Conservation (phyloP, 2,888 invertebrate genomes). For the Endomychus coccineus region DNA sequence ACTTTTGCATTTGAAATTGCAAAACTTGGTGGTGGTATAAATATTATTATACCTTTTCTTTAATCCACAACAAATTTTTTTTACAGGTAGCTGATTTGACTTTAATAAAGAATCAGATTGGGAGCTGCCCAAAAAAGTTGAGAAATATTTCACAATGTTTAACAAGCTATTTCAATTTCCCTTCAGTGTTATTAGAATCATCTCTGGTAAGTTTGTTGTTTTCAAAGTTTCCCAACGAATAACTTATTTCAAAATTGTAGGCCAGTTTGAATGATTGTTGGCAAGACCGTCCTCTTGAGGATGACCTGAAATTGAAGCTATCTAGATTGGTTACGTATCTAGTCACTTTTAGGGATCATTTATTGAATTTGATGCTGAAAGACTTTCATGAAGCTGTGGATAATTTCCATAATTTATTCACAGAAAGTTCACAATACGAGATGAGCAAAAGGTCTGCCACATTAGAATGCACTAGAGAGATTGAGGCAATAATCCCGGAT, state of each 20-base stretch:
- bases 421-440: slow-evolving; percentile 5
- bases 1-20: too few relatives aligned
- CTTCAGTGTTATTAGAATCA: slow-evolving; percentile 7
- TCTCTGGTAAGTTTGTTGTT: slow-evolving; percentile 7
- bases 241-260: slow-evolving; percentile 7
- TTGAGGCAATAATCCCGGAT: slow-evolving; percentile 9
- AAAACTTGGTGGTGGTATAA: too few relatives aligned
- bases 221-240: slow-evolving; percentile 4
- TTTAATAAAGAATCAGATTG: slow-evolving; percentile 8
- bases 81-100: slow-evolving; percentile 15
- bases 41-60: too few relatives aligned
- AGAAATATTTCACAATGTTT: slow-evolving; percentile 13
- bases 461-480: slow-evolving; percentile 7
- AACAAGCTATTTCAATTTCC: slow-evolving; percentile 14
- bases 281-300: slow-evolving; percentile 18
- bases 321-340: slow-evolving; percentile 21
- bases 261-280: slow-evolving; percentile 13
- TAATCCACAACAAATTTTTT: too few relatives aligned
- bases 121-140: slow-evolving; percentile 8
- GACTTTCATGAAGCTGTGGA: slow-evolving; percentile 20
- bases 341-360: slow-evolving; percentile 22
- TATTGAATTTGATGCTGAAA: slow-evolving; percentile 21
- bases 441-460: slow-evolving; percentile 5
- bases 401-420: slow-evolving; percentile 11
- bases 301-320: slow-evolving; percentile 15